Conservation (phyloP, 2,113 vertebrate species). For the Neotragus moschatus region DNA sequence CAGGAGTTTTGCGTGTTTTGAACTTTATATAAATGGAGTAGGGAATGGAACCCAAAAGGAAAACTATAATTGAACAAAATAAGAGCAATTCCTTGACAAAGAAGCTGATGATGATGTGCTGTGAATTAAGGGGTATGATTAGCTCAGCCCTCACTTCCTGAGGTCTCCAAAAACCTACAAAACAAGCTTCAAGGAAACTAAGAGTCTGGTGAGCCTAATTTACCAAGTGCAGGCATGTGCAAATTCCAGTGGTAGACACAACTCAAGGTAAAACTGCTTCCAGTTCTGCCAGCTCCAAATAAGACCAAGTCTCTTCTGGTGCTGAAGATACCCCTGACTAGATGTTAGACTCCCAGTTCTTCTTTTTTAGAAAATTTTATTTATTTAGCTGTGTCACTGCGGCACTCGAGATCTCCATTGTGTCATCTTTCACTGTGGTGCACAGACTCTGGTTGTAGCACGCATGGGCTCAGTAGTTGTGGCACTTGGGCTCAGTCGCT, state of each 20-base stretch:
- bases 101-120: not conserved
- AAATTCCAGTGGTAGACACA: not conserved
- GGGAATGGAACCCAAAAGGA: not conserved
- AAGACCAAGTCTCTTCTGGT: not conserved
- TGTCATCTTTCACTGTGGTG: not conserved
- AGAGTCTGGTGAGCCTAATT: not conserved
- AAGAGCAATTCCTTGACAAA: not conserved
- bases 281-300: not conserved
- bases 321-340: not conserved
- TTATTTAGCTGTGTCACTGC: not conserved
- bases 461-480: not conserved
- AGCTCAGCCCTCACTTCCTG: not conserved
- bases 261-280: not conserved
- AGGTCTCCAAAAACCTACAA: not conserved
- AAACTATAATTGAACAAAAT: slow-evolving; percentile 3
- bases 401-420: not conserved
- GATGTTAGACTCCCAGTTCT: not conserved
- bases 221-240: not conserved
- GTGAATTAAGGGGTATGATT: not conserved
- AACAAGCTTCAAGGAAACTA: not conserved
- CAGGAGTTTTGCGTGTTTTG: not conserved
- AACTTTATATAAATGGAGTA: not conserved
- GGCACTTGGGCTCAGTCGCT: not conserved
- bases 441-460: not conserved
- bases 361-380: not conserved